Evolutionary conservation across 1,140 invertebrate genomes (phyloP).

Genomic region (Akabosia matsudoensis): DNA sequence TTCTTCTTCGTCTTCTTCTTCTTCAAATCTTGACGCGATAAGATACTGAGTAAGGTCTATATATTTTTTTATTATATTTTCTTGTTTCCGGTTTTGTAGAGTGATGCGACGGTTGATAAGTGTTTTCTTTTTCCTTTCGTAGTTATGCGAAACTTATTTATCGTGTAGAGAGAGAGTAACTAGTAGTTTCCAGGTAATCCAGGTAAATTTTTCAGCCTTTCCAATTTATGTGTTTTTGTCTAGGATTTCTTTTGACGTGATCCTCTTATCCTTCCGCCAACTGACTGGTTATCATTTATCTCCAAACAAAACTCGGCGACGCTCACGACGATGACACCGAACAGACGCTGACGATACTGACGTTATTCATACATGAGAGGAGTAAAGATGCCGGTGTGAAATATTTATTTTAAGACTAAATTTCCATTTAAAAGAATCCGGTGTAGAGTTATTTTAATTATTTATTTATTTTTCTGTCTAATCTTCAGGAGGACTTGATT

Average conservation of each 20-base stretch:
- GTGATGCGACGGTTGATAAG: too few relatives aligned
- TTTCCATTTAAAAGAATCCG: too few relatives aligned
- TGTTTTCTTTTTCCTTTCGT: too few relatives aligned
- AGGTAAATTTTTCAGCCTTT: conserved; percentile 15
- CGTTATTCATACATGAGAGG: too few relatives aligned
- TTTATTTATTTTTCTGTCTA: too few relatives aligned
- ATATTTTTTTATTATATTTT: too few relatives aligned
- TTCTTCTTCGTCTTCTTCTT: background rate
- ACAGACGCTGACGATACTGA: background rate
- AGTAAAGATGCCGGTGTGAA: too few relatives aligned
- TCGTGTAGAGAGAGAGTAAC: background rate
- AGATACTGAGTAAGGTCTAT: too few relatives aligned
- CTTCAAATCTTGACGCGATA: background rate
- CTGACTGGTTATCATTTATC: background rate
- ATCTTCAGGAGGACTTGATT: too few relatives aligned
- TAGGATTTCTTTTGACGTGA: background rate
- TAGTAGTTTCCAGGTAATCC: conserved; percentile 19
- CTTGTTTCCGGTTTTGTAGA: too few relatives aligned
- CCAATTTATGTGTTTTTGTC: background rate
- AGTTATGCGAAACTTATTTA: background rate
- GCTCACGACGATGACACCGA: background rate
- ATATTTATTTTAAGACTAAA: too few relatives aligned
- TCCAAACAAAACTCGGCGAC: background rate
- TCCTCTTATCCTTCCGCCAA: background rate
- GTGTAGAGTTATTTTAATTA: too few relatives aligned